Evolutionary conservation across 2,113 vertebrate species (phyloP).

Genomic region (Stictonetta naevosa): DNA sequence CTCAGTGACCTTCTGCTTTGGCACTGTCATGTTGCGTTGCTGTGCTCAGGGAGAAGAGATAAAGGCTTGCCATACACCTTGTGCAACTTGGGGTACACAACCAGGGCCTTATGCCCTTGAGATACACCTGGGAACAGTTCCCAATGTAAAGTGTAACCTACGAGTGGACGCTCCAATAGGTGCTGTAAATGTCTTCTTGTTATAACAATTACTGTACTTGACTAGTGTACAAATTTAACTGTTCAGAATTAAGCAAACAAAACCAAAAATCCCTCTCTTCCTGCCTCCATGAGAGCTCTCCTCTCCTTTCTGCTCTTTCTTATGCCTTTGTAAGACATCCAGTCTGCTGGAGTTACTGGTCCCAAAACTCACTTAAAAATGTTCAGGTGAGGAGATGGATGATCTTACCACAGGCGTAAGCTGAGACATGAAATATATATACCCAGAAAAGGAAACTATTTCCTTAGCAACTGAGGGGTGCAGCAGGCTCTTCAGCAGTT

Average conservation of each 20-base stretch:
- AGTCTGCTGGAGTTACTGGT: not conserved
- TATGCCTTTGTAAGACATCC: not conserved
- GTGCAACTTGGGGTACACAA: not conserved
- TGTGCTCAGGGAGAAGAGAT: not conserved
- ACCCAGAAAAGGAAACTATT: not conserved
- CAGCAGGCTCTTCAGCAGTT: not conserved
- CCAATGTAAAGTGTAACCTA: not conserved
- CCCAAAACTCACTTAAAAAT: not conserved
- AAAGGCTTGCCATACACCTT: not conserved
- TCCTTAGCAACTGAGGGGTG: not conserved
- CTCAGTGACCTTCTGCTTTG: not conserved
- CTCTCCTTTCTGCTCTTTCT: not conserved
- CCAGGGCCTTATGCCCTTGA: not conserved
- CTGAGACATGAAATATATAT: not conserved
- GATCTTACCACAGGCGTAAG: not conserved
- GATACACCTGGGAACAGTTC: not conserved
- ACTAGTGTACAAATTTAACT: not conserved
- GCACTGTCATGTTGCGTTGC: fast-evolving
- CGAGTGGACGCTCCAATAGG: not conserved
- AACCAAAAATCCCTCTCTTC: not conserved
- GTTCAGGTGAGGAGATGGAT: not conserved
- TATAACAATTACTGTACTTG: not conserved
- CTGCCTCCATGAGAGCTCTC: not conserved
- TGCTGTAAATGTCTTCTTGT: not conserved
- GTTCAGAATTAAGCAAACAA: not conserved